These are phyloP conservation scores for Martes martes DNA, from an alignment of 2,113 vertebrate species.

Conservation along the genomic window DNA sequence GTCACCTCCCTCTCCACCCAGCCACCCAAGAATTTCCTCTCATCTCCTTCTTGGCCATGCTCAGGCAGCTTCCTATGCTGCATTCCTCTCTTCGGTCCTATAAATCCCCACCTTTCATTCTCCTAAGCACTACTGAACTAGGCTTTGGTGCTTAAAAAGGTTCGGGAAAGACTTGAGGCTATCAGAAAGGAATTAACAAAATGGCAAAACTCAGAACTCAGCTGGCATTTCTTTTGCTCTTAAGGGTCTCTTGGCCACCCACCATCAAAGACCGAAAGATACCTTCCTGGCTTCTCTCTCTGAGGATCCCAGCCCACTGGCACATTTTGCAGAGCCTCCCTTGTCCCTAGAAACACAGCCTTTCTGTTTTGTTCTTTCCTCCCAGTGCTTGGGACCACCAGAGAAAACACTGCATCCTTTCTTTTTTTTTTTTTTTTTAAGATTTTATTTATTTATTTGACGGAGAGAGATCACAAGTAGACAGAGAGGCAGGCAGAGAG, in stretches of 20 bases:
- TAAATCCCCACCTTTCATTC: not conserved
- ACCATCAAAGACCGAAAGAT: not conserved
- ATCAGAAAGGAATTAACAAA: not conserved
- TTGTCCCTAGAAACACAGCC: not conserved
- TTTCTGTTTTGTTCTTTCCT: not conserved
- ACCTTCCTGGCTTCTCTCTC: not conserved
- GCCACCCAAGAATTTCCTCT: not conserved
- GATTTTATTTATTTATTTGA: too few relatives aligned
- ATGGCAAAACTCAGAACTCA: not conserved
- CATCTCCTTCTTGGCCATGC: not conserved
- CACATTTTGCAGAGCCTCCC: not conserved
- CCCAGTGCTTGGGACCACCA: not conserved
- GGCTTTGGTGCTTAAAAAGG: not conserved
- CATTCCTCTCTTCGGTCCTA: not conserved
- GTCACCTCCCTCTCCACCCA: not conserved
- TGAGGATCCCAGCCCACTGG: too few relatives aligned
- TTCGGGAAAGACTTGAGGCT: not conserved
- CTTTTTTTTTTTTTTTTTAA: too few relatives aligned
- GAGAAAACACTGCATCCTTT: not conserved
- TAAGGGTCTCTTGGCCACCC: not conserved
- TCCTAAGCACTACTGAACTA: not conserved
- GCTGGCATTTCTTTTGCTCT: not conserved
- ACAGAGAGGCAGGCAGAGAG: too few relatives aligned
- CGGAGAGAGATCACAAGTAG: too few relatives aligned
- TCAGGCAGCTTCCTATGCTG: not conserved